Evolutionary conservation across 2,797 vertebrate genomes (phyloP), one percentile per base, ranked within the genome.

Genomic region (Urophycis tenuis): DNA sequence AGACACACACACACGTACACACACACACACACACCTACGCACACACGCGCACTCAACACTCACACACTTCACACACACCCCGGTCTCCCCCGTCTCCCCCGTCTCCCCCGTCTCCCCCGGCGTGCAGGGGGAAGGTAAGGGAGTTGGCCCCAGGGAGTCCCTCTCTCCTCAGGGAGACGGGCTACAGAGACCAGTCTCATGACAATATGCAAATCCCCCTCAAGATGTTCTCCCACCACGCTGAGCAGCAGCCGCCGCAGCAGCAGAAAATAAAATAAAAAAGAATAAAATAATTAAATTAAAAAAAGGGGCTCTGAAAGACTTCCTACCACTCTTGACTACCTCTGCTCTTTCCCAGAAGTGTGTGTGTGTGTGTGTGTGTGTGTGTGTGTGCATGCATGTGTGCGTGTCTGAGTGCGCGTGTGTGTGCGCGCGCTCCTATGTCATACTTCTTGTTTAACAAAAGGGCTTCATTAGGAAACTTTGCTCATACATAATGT

Each of bases 181-280:
- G 80, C 89, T 83, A 81, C 12, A 39, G 89, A 88, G 87, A 90
- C 80, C 87, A 87, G 87, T 89, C 88, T 87, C 80, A 80, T 87
- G 88, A 90, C 89, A 81, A 91, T 91, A 92, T 91, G 88, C 87
- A 88, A 91, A 91, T 89, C 77, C 82, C 81, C 81, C 74, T 80
- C 84, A 85, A 87, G 87, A 88, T 90, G 86, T 89, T 84, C 53
- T 89, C 85, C 84, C 86, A 89, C 78, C 85, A 85, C 85, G 88
- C 84, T 32, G 29, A 33, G 69, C 69, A 4, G 69, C 67, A 15
- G 25, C 25, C 5, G 67, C n/a, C 10, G 60, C 60, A n/a, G 60
- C 25, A 29, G 25, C 67, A 69, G 5, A 15, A 69, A 15, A 69
- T 15, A 53, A n/a, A 53, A 53, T 7, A n/a, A 53, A 53, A 53